These are phyloP conservation scores for Arbacia lixula DNA, from an alignment of 53 echinoderm and acorn worm species.

Conservation along the genomic window DNA sequence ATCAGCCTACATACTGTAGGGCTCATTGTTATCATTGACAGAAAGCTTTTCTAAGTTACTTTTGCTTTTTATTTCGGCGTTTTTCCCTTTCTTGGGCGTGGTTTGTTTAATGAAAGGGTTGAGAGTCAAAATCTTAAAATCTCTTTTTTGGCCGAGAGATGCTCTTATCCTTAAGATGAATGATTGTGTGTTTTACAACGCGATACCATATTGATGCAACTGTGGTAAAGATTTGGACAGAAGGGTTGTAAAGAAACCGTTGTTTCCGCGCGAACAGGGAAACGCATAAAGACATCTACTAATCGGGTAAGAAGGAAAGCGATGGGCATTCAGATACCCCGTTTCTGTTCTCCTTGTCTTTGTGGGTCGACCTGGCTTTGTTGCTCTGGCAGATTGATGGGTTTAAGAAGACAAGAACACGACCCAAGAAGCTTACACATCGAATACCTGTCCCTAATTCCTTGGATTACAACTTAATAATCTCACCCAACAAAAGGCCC, in stretches of 20 bases:
- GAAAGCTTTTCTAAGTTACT: too few species aligned
- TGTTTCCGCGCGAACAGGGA: conserved; percentile 29
- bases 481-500: conserved; percentile 12
- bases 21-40: too few species aligned
- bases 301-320: background rate
- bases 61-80: too few species aligned
- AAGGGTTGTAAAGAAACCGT: background rate
- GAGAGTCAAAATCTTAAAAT: conserved; percentile 2
- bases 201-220: conserved; percentile 45
- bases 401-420: conserved; percentile 3
- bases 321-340: background rate
- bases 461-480: conserved; percentile 23
- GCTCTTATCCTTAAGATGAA: too few species aligned
- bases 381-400: conserved; percentile 13
- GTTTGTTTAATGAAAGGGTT: background rate
- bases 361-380: conserved; percentile 20
- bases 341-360: background rate
- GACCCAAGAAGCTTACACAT: conserved; percentile 6
- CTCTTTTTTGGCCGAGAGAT: too few species aligned
- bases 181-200: conserved; percentile 1
- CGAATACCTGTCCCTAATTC: conserved; percentile 28
- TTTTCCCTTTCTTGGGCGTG: too few species aligned
- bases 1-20: too few species aligned
- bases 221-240: conserved; percentile 17
- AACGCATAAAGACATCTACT: too few species aligned